phyloP scores from a whole-genome alignment of 2,797 vertebrate species.

The Novumbra hubbsi region DNA sequence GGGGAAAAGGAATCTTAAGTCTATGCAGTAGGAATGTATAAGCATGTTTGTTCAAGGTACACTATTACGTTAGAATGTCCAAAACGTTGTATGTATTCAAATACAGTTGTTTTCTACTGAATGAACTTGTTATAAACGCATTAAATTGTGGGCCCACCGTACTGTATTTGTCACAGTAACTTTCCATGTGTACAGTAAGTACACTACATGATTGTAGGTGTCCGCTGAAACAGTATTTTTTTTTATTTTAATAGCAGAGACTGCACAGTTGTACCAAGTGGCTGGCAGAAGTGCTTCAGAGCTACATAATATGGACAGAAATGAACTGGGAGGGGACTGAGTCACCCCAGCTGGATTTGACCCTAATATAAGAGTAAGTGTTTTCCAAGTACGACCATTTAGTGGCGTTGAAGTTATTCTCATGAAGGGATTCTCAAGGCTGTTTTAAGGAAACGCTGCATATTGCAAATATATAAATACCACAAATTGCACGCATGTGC shows the following conservation, averaged over 20 bases:
- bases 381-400: slow-evolving; percentile 11
- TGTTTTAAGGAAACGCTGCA: slow-evolving; percentile 48
- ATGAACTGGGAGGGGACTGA: slow-evolving; percentile 7
- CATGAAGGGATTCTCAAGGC: no score
- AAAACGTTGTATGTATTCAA: neutral
- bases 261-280: slow-evolving; percentile 30
- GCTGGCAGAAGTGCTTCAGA: slow-evolving; percentile 46
- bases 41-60: no score
- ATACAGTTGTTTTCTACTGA: neutral
- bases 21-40: neutral
- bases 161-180: neutral
- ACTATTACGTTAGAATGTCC: neutral
- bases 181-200: neutral
- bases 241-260: slow-evolving; percentile 29
- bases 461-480: slow-evolving; percentile 64
- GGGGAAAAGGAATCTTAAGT: slow-evolving; percentile 17
- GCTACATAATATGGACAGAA: neutral
- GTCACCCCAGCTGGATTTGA: slow-evolving; percentile 44
- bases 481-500: slow-evolving; percentile 16
- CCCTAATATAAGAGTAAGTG: slow-evolving; percentile 44
- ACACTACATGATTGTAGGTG: neutral
- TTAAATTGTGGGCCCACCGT: neutral
- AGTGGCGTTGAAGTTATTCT: slow-evolving; percentile 43
- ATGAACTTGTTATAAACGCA: neutral
- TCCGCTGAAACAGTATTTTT: neutral